Percentiles rank a stretch among this genome's conserved stretches.
phyloP scores from a whole-genome alignment of 1,140 invertebrate genomes.

The Cherax quadricarinatus region DNA sequence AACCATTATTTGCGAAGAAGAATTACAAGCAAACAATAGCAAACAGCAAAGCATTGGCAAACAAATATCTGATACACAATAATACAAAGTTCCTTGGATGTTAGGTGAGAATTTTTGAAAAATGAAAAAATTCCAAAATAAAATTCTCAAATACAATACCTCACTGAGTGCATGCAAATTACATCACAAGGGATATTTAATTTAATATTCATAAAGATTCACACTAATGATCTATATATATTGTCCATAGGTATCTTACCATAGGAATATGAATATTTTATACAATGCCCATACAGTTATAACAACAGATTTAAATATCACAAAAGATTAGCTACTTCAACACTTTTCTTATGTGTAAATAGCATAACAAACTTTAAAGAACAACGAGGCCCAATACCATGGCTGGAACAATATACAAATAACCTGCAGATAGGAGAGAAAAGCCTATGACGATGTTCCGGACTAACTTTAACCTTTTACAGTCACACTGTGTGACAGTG shows the following conservation, averaged over 20 bases:
- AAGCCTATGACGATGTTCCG: no score
- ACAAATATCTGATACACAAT: background rate
- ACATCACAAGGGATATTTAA: background rate
- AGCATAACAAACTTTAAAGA: no score
- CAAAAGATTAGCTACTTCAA: no score
- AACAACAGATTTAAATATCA: no score
- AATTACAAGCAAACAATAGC: background rate
- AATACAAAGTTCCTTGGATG: background rate
- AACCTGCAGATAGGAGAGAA: no score
- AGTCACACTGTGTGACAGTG: no score
- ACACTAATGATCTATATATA: background rate
- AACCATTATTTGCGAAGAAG: background rate
- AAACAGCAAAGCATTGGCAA: background rate
- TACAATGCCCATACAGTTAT: no score
- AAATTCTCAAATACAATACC: background rate
- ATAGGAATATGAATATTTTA: no score
- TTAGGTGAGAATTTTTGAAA: background rate
- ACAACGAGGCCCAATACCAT: no score
- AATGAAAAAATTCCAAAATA: background rate
- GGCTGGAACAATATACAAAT: no score
- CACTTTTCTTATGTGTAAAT: no score
- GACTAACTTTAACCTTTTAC: no score
- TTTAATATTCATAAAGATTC: background rate
- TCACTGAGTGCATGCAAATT: background rate
- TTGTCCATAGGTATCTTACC: background rate